Conservation (phyloP, 2,888 invertebrate species). For the Eledona agricola region DNA sequence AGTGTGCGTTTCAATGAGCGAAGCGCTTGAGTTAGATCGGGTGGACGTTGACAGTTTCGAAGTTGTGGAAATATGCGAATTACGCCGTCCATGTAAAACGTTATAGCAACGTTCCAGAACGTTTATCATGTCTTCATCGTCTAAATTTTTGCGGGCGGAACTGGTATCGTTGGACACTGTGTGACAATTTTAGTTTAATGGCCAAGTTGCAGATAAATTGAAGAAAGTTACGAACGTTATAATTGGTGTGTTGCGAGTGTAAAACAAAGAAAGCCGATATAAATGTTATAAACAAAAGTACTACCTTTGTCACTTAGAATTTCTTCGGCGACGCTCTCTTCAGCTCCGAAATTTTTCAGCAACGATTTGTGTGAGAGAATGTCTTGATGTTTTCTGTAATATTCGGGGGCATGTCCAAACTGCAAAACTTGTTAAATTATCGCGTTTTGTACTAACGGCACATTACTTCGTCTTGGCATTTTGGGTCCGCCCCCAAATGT, state of each 20-base stretch:
- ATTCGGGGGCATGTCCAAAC: conserved; percentile 83
- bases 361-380: conserved; percentile 76
- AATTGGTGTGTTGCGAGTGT: conserved; percentile 7
- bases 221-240: not conserved
- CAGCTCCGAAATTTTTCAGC: conserved; percentile 75
- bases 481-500: conserved; percentile 86
- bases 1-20: conserved; percentile 77
- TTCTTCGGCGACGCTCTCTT: conserved; percentile 70
- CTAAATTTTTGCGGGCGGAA: conserved; percentile 77
- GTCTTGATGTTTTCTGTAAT: conserved; percentile 74
- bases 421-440: too few relatives aligned
- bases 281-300: conserved; percentile 10
- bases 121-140: conserved; percentile 74
- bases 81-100: conserved; percentile 71
- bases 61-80: conserved; percentile 66
- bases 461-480: conserved; percentile 84
- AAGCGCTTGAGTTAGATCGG: conserved; percentile 55
- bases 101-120: conserved; percentile 81
- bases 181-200: conserved; percentile 8
- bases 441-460: too few relatives aligned
- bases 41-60: conserved; percentile 59
- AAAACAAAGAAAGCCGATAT: conserved; percentile 51
- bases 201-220: conserved; percentile 2
- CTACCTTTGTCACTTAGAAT: conserved; percentile 83
- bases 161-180: conserved; percentile 80